A percentile compares a stretch with the other conserved stretches of the same genome.
phyloP scores from a whole-genome alignment of 2,797 vertebrate genomes.

The Pogonophryne albipinna region DNA sequence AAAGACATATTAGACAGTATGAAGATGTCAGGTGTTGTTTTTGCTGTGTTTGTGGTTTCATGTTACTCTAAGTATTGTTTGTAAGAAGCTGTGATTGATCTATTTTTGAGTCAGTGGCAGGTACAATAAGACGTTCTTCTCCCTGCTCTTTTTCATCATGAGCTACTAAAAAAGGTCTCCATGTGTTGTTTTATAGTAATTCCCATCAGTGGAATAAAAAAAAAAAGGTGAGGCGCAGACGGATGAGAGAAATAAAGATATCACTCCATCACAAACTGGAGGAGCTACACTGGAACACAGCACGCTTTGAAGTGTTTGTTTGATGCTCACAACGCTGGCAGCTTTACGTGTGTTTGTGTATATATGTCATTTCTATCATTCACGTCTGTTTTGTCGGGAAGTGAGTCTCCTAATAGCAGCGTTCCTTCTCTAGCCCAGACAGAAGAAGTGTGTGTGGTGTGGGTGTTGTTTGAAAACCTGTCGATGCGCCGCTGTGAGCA shows the following conservation, averaged over 20 bases:
- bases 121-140: too few species aligned
- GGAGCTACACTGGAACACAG: slow-evolving; percentile 1
- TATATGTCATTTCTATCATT: slow-evolving; percentile 9
- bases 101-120: too few species aligned
- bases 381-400: background rate
- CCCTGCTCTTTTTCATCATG: too few species aligned
- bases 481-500: slow-evolving; percentile 8
- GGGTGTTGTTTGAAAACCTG: slow-evolving; percentile 34
- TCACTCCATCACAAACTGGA: slow-evolving; percentile 4
- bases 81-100: too few species aligned
- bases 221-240: background rate
- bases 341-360: slow-evolving; percentile 15
- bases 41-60: too few species aligned
- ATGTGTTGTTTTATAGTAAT: too few species aligned
- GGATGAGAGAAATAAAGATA: slow-evolving; percentile 30
- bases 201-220: too few species aligned
- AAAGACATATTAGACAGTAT: too few species aligned
- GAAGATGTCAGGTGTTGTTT: too few species aligned
- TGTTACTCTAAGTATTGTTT: too few species aligned
- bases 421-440: background rate
- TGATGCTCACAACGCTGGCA: slow-evolving; percentile 22
- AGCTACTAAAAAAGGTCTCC: too few species aligned
- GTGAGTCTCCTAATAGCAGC: slow-evolving; percentile 6
- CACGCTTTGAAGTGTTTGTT: slow-evolving; percentile 32
- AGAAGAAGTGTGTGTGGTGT: slow-evolving; percentile 32